A percentile compares a stretch with the other conserved stretches of the same genome.
These are phyloP conservation scores for Altica lythri DNA, from an alignment of 2,888 invertebrate species.

Conservation along the genomic window DNA sequence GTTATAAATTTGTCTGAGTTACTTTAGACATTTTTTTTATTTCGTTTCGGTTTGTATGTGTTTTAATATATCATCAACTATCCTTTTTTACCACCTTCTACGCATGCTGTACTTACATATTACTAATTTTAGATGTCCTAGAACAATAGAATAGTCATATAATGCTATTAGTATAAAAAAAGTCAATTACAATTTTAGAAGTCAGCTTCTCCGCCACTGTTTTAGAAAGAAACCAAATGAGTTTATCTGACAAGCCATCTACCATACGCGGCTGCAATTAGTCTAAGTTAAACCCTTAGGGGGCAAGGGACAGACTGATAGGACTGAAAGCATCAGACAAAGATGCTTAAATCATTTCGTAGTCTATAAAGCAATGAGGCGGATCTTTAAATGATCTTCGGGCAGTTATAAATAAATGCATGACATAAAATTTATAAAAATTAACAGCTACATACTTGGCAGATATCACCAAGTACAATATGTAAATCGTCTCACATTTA, in stretches of 20 bases:
- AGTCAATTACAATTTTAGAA: background rate
- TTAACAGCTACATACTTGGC: too few relatives aligned
- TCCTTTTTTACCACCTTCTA: too few relatives aligned
- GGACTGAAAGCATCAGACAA: constrained; percentile 27
- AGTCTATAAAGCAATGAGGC: constrained; percentile 48
- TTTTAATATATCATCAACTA: too few relatives aligned
- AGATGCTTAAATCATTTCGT: constrained; percentile 41
- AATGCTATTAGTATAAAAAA: too few relatives aligned
- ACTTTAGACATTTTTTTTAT: constrained; percentile 12
- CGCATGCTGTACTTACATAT: too few relatives aligned
- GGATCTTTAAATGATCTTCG: constrained; percentile 36
- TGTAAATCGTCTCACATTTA: too few relatives aligned
- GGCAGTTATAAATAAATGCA: constrained; percentile 45
- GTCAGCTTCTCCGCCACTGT: constrained; percentile 2
- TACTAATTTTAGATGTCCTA: too few relatives aligned
- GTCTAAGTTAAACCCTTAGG: constrained; percentile 51
- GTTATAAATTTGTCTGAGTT: constrained; percentile 44
- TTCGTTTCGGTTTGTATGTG: too few relatives aligned
- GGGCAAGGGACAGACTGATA: constrained; percentile 37
- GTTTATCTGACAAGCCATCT: constrained; percentile 52
- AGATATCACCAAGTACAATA: too few relatives aligned
- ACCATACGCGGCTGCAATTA: constrained; percentile 53
- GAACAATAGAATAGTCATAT: too few relatives aligned
- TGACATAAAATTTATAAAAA: constrained; percentile 54
- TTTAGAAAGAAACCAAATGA: constrained; percentile 47